These are phyloP conservation scores for Onchidella celtica DNA, from an alignment of 2,888 invertebrate genomes.

Conservation along the genomic window DNA sequence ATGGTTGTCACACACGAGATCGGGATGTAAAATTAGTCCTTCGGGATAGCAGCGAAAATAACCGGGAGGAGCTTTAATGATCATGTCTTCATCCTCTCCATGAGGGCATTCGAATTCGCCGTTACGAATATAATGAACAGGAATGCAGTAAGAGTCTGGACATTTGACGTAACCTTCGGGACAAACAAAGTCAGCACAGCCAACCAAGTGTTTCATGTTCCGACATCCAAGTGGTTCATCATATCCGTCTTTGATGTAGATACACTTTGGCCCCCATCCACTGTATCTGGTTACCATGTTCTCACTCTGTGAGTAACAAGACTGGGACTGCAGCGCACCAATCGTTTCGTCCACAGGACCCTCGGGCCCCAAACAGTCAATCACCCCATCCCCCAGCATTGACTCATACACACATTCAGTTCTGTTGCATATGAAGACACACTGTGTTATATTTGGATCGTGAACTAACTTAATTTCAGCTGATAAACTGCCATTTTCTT, in stretches of 20 bases:
- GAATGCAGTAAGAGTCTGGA: conserved; percentile 31
- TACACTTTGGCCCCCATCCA: conserved; percentile 32
- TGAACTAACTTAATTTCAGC: not conserved
- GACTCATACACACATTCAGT: conserved; percentile 11
- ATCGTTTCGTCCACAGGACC: conserved; percentile 35
- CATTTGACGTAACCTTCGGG: conserved; percentile 37
- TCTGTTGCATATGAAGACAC: conserved; percentile 41
- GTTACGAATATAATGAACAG: conserved; percentile 27
- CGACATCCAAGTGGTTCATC: conserved; percentile 26
- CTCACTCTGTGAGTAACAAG: conserved; percentile 7
- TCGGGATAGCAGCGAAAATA: conserved; percentile 6
- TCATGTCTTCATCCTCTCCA: conserved; percentile 33
- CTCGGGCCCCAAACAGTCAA: conserved; percentile 38
- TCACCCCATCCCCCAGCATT: conserved; percentile 16
- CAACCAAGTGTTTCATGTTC: conserved; percentile 30
- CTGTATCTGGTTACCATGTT: not conserved
- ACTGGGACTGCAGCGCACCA: conserved; percentile 20
- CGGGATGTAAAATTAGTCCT: conserved; percentile 23
- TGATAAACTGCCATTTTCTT: not conserved
- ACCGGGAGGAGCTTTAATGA: not conserved
- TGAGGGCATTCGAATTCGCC: conserved; percentile 21
- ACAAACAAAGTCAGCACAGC: conserved; percentile 20
- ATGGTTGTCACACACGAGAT: conserved; percentile 22
- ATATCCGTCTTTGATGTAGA: conserved; percentile 32
- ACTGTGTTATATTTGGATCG: not conserved